These are phyloP conservation scores for Symphodus melops DNA, from an alignment of 2,113 vertebrate species.

Conservation along the genomic window DNA sequence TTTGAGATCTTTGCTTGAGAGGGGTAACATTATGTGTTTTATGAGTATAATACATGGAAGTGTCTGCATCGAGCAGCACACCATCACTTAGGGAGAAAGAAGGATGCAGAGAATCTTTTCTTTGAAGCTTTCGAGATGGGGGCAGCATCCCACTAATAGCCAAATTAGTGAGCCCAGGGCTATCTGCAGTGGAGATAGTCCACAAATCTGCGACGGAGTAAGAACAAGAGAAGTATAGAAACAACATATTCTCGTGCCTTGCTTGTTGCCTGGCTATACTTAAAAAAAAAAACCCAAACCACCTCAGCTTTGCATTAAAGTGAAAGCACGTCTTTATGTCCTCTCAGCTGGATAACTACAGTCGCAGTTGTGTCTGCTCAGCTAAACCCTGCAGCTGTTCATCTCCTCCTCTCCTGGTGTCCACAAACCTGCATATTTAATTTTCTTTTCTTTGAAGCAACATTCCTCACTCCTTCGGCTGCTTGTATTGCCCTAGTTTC, in stretches of 20 bases:
- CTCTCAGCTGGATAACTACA: slow-evolving; percentile 34
- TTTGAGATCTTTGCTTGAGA: slow-evolving; percentile 30
- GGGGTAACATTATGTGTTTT: slow-evolving; percentile 28
- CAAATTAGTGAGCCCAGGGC: slow-evolving; percentile 16
- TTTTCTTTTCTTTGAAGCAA: slow-evolving; percentile 34
- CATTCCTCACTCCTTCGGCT: slow-evolving; percentile 40
- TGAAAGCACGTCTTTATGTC: not conserved
- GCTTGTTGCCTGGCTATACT: not conserved
- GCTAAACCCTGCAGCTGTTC: slow-evolving; percentile 56
- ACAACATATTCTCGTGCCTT: not conserved
- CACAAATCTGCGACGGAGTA: slow-evolving; percentile 10
- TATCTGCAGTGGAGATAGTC: slow-evolving; percentile 17
- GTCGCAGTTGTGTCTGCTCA: slow-evolving; percentile 49
- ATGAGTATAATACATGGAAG: slow-evolving; percentile 21
- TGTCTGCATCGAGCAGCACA: slow-evolving; percentile 34
- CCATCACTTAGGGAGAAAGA: slow-evolving; percentile 15
- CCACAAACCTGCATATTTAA: slow-evolving; percentile 27
- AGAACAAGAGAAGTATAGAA: not conserved
- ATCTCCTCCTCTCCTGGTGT: slow-evolving; percentile 30
- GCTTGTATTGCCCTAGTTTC: slow-evolving; percentile 58
- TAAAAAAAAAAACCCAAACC: not conserved
- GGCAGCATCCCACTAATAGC: slow-evolving; percentile 23
- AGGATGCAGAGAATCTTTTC: not conserved
- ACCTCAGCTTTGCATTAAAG: not conserved
- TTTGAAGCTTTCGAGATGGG: not conserved